Evolutionary conservation across 2,888 invertebrate species (phyloP), one percentile per base, ranked within the genome.

Genomic region (Acleris holmiana): DNA sequence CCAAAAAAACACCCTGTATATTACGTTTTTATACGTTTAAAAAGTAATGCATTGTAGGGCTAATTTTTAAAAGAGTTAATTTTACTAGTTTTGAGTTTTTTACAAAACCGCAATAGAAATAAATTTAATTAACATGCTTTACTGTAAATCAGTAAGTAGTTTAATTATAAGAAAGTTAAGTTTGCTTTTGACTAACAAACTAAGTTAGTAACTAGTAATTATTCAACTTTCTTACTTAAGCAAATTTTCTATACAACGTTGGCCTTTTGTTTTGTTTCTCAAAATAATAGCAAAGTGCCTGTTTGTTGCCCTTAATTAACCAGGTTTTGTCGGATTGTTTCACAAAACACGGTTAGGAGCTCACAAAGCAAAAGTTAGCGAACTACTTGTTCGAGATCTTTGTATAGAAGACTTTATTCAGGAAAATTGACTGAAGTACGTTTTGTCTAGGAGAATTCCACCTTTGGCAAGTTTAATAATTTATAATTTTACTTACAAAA

Each of bases 221-320:
- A 13, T 41, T 41, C 2, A 40, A 53, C 15, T 53, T 19, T 19
- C 35, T 40, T 51, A 51, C 35, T 35, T 18, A 53, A 53, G 18
- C 23, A 19, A 64, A 64, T 47, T 64, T 54, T 56, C 25, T 51
- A 46, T 57, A 55, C 23, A 17, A 7, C 17, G 13, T 47, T 49
- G 59, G 47, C 23, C 23, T 64, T 48, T 59, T 48, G 53, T 62
- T 41, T 48, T 7, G 40, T 41, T 40, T 48, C 41, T 46, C 48
- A 53, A 54, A n/a, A 40, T 53, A 18, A 29, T 23, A 64, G 17
- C 64, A 64, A 48, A 54, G 58, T 21, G 48, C 53, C 41, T 62
- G 29, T 47, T 46, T 41, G 18, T 48, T 53, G n/a, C 17, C 53
- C 19, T 40, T 59, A 64, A 64, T 64, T 64, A 64, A 64, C 64